Evolutionary conservation across 2,797 vertebrate genomes (phyloP), one percentile per base, ranked within the genome.

Genomic region (Cichlasoma orientale): DNA sequence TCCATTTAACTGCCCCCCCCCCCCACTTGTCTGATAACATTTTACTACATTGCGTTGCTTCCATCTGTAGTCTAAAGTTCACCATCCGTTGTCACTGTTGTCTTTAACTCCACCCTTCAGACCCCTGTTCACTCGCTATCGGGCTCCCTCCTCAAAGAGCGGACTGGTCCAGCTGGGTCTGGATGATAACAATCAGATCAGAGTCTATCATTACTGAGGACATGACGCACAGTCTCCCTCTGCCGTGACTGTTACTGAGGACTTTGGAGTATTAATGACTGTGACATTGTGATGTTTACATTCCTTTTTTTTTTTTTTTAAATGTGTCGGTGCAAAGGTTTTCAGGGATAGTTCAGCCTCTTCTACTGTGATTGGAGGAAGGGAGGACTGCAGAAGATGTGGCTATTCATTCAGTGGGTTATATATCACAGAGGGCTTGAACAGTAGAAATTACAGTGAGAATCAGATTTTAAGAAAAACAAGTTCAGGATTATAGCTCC

Each of bases 181-280:
- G 90, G 97, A 98, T 74, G 96, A 97, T 10, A 95, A 96, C 81
- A 95, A 96, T 59, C 95, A 96, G 74, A 96, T 99, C 83, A 95
- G 96, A 86, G 95, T 98, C 57, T 97, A 96, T 88, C 97, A 90
- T 56, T 97, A 92, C 89, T 98, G 82, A 96, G 29, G 61, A 71
- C 41, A 3, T 4, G 16, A 19, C 14, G 2, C 73, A 13, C 47
- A 36, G 55, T 36, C 59, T 66, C 23, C 38, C 23, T 47, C 61
- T 66, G 78, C 82, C 3, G 47, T 25, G 18, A 73, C 63, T n/a
- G 23, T 57, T 19, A 21, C 11, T 0, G 27, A 74, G 85, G 79
- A 84, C 81, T 88, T 75, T 82, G 77, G 69, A 80, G 25, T 14
- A 3, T 25, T 19, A 14, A 31, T 18, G 56, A 54, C 77, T 38